Evolutionary conservation across 2,888 invertebrate genomes (phyloP).

Genomic region (Melieria picta): DNA sequence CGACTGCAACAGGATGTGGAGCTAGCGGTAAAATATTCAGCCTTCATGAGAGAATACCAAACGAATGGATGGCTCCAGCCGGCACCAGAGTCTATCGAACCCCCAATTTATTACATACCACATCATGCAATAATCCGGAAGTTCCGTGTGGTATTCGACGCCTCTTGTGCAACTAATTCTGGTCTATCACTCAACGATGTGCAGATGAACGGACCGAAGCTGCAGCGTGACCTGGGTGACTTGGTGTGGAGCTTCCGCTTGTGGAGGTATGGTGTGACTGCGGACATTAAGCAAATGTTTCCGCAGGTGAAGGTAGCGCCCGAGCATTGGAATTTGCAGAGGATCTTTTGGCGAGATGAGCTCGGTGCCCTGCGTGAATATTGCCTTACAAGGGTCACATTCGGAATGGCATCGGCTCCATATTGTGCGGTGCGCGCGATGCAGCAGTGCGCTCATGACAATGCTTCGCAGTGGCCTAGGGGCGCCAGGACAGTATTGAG

Average conservation of each 20-base stretch:
- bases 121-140: conserved; percentile 27
- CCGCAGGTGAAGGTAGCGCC: background rate
- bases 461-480: conserved; percentile 5
- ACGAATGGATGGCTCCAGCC: conserved; percentile 5
- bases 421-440: conserved; percentile 15
- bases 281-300: no score
- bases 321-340: conserved; percentile 9
- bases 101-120: background rate
- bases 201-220: conserved; percentile 20
- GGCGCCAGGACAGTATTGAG: conserved; percentile 9
- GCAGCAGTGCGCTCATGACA: conserved; percentile 14
- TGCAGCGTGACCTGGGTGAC: conserved; percentile 14
- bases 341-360: conserved; percentile 18
- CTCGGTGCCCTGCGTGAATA: conserved; percentile 9
- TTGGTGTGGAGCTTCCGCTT: no score
- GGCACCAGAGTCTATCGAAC: background rate
- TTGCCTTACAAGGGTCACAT: conserved; percentile 11
- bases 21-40: background rate
- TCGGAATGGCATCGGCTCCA: conserved; percentile 7
- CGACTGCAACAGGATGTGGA: conserved; percentile 7
- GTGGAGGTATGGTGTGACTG: no score
- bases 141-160: conserved; percentile 25
- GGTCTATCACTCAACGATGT: conserved; percentile 24
- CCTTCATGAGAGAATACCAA: background rate
- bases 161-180: conserved; percentile 24